Base-by-base conservation (phyloP, 1,140 invertebrate genomes). In the Lasioglossum baleicum region DNA sequence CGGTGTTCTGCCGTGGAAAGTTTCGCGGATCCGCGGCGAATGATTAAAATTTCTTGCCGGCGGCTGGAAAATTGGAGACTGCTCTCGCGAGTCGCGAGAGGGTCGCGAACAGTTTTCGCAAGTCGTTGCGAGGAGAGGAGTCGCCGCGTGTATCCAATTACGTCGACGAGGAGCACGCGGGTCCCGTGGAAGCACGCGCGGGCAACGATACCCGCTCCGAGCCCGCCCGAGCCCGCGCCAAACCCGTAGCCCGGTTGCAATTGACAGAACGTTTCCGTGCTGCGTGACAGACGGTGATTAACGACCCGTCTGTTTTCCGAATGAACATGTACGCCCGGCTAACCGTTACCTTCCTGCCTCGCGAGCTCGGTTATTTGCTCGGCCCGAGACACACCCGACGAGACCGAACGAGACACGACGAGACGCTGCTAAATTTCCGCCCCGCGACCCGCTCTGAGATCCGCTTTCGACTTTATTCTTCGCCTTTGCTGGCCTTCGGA, bases 231-330 rank as follows among this genome's bases (percentile, higher is more conserved):
- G 44, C 13, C 44, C 44, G 13, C 10, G 44, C 44, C 44, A 11
- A 48, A 48, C 44, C 10, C 64, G 42, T 15, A 8, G n/a, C 44
- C 60, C 42, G 68, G 15, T 60, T 65, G 75, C 60, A 56, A 72
- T 65, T 64, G 75, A 64, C 75, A 56, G 68, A 56, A 78, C 48
- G 75, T 56, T 71, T 64, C 48, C 44, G 15, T 44, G 58, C 31
- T 13, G 51, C 68, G 44, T 72, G 75, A 70, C 68, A 53, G 75
- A 63, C 75, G 48, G 67, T 72, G 75, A 78, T 78, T 78, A 78
- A 78, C 75, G 75, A 78, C 58, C 75, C 68, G 60, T 26, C 48
- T 20, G 60, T 64, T 78, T 72, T 64, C 48, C 68, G 22, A 72
- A 76, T 76, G 75, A 78, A 78, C 69, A 53, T 35, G 69, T n/a